These are phyloP conservation scores for Ctenopoma multispine DNA, from an alignment of 2,797 vertebrate species.

Conservation along the genomic window DNA sequence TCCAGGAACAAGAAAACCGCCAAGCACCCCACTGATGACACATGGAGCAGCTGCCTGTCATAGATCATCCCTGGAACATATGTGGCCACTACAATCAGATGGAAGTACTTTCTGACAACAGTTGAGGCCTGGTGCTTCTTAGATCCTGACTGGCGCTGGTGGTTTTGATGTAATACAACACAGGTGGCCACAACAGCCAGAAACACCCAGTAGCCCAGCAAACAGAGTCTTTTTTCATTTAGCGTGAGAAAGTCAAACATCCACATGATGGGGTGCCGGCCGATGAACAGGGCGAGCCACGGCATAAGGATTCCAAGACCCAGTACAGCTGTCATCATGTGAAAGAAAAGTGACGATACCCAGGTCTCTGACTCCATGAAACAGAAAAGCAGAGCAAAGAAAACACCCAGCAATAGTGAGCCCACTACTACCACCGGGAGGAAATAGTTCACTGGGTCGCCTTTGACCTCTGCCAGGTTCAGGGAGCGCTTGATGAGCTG, in stretches of 20 bases:
- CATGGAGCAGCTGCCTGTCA: conserved; percentile 90
- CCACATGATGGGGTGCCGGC: conserved; percentile 93
- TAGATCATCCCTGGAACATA: conserved; percentile 93
- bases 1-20: conserved; percentile 91
- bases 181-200: conserved; percentile 86
- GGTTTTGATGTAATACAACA: conserved; percentile 92
- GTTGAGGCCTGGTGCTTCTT: conserved; percentile 96
- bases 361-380: conserved; percentile 97
- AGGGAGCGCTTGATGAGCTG: conserved; percentile 98
- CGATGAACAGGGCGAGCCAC: conserved; percentile 94
- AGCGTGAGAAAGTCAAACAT: conserved; percentile 91
- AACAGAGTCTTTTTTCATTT: conserved; percentile 86
- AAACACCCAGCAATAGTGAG: conserved; percentile 90
- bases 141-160: conserved; percentile 86
- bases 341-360: conserved; percentile 96
- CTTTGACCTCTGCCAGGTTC: conserved; percentile 86
- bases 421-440: conserved; percentile 92
- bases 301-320: conserved; percentile 93
- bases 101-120: conserved; percentile 93
- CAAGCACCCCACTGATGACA: conserved; percentile 91
- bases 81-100: conserved; percentile 94
- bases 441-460: conserved; percentile 92
- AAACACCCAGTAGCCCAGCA: conserved; percentile 91
- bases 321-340: conserved; percentile 94
- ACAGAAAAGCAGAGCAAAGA: conserved; percentile 92